Percentiles rank a stretch among this genome's conserved stretches.
phyloP scores from a whole-genome alignment of 1,140 invertebrate species.

The Aphelenchoides besseyi region DNA sequence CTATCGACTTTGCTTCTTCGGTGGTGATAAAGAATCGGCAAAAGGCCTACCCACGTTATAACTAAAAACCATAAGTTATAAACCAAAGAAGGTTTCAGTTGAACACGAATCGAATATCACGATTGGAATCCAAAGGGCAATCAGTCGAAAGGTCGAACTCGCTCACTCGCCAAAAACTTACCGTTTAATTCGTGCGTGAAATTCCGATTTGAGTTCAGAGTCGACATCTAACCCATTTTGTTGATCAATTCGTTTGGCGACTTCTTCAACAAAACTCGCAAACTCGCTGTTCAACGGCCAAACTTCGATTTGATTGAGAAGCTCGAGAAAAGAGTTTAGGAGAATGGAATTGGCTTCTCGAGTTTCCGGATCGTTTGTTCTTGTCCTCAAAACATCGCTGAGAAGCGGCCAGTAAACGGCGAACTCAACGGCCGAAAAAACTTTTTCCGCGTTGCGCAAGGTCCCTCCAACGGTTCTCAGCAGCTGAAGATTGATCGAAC shows the following conservation, averaged over 20 bases:
- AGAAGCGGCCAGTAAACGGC: not conserved
- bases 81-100: not conserved
- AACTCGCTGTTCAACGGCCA: not conserved
- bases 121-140: not conserved
- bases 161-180: no score
- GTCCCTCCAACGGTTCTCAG: not conserved
- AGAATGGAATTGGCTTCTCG: not conserved
- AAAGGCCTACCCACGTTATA: not conserved
- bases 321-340: not conserved
- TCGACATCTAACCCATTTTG: not conserved
- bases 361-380: not conserved
- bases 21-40: not conserved
- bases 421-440: not conserved
- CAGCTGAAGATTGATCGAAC: not conserved
- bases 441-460: not conserved
- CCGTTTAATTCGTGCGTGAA: not conserved
- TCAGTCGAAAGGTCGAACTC: no score
- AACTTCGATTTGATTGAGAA: not conserved
- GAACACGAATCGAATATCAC: not conserved
- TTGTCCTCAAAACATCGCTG: not conserved
- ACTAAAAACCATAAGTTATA: not conserved
- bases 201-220: not conserved
- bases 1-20: not conserved
- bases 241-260: not conserved
- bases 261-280: not conserved